Evolutionary conservation across 2,797 vertebrate species (phyloP), one percentile per base, ranked within the genome.

Genomic region (Triplophysa bombifrons): DNA sequence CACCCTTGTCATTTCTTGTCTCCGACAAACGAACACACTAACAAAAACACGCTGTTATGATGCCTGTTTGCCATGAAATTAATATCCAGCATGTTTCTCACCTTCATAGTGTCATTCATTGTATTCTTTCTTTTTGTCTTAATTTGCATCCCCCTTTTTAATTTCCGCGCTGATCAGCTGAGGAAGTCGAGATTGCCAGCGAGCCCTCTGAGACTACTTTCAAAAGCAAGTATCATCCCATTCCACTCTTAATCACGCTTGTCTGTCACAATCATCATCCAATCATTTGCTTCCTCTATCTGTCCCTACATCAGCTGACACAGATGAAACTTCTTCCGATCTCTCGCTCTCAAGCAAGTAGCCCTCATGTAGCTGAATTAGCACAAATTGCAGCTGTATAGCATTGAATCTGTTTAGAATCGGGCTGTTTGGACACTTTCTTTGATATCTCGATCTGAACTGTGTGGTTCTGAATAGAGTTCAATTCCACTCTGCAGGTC

Each of bases 341-440:
- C 90, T 90, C 38, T 90, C 91, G 46, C 74, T 90, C 86, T 89
- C 91, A 92, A 91, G 92, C 92, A 93, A 94, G 91, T 92, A 92
- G 86, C 77, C 51, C 60, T 76, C 11, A n/a, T 41, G 70, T 67
- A 48, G 30, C 17, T 80, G 34, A 53, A 44, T 71, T 46, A 71
- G 20, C 51, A 76, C 34, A 3, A 9, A 16, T 44, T 19, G 14
- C 19, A 4, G 38, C 22, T 48, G 6, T 1, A 0, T 38, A 41
- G 53, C 16, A 13, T 55, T 38, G 7, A 16, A n/a, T 17, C 14
- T 38, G n/a, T 48, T 16, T 61, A 53, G 17, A 48, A 13, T 48
- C 46, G 13, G n/a, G 13, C 27, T 60, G 25, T 73, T 58, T 73
- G 67, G n/a, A 25, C 34, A 27, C 20, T 53, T 48, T 11, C 2